Conservation (phyloP, 2,888 invertebrate genomes). For the Cephus pygmeus region DNA sequence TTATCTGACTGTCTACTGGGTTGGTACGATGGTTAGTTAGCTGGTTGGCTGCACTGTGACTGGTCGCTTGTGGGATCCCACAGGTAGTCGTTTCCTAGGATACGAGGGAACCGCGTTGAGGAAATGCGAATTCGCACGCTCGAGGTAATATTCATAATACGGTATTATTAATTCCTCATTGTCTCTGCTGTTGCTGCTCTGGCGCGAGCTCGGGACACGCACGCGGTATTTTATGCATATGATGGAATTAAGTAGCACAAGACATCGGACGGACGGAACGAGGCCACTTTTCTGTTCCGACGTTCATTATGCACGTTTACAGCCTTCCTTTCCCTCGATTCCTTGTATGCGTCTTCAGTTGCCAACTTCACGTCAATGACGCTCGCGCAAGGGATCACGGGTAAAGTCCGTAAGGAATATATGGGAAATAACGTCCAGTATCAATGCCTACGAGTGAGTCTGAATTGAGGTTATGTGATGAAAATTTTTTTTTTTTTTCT, state of each 20-base stretch:
- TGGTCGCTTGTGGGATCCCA: not conserved
- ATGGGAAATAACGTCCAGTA: not conserved
- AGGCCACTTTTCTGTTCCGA: conserved; percentile 3
- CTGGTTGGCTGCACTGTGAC: not conserved
- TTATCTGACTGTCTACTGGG: not conserved
- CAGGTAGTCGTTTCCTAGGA: conserved; percentile 1
- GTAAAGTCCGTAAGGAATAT: not conserved
- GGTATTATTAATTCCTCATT: conserved; percentile 60
- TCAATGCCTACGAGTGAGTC: not conserved
- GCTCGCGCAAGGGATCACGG: conserved; percentile 17
- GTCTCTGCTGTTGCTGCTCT: conserved; percentile 40
- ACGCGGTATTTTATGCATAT: conserved; percentile 2
- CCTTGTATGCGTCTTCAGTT: conserved; percentile 14
- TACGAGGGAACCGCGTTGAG: conserved; percentile 35
- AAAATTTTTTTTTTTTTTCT: conserved; percentile 24
- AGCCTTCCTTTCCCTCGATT: conserved; percentile 29
- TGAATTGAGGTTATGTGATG: not conserved
- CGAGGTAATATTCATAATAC: conserved; percentile 61
- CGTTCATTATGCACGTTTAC: conserved; percentile 18
- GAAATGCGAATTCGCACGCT: conserved; percentile 63
- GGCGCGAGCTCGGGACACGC: conserved; percentile 3
- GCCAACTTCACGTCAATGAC: conserved; percentile 1
- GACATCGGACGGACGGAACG: conserved; percentile 9
- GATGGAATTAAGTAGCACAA: conserved; percentile 5
- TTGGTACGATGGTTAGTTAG: not conserved